These are phyloP conservation scores for Erpornis zantholeuca DNA, from an alignment of 2,113 vertebrate species.

Conservation along the genomic window DNA sequence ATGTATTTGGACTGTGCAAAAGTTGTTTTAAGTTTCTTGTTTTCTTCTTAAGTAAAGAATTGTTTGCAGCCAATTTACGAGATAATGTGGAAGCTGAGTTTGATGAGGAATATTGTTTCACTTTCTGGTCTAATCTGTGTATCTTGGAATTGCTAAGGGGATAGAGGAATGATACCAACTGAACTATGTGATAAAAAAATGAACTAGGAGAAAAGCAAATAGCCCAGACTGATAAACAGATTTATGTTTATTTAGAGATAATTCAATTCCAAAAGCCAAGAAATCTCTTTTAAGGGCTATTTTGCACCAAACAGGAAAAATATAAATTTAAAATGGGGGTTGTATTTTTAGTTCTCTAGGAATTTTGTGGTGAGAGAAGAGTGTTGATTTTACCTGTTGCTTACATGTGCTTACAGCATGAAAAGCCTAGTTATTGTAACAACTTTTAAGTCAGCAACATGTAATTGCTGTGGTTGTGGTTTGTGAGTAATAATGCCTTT, in stretches of 20 bases:
- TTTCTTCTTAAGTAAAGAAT: background rate
- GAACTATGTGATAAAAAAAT: background rate
- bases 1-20: background rate
- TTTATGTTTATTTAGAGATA: background rate
- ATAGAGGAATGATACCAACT: background rate
- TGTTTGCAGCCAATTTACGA: background rate
- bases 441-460: background rate
- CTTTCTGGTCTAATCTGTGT: background rate
- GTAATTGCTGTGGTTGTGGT: background rate
- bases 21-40: background rate
- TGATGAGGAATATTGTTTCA: background rate
- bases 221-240: background rate
- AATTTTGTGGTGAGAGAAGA: background rate
- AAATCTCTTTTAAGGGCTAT: background rate
- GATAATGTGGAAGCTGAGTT: background rate
- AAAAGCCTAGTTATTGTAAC: background rate
- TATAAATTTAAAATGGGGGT: accelerated
- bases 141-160: background rate
- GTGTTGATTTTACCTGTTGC: background rate
- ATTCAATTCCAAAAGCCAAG: background rate
- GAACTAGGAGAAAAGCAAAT: background rate
- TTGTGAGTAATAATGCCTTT: background rate
- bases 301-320: background rate
- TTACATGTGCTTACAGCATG: background rate
- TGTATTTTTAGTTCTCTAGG: background rate